These are phyloP conservation scores for Platysternon megacephalum DNA, from an alignment of 2,113 vertebrate species.

Conservation along the genomic window DNA sequence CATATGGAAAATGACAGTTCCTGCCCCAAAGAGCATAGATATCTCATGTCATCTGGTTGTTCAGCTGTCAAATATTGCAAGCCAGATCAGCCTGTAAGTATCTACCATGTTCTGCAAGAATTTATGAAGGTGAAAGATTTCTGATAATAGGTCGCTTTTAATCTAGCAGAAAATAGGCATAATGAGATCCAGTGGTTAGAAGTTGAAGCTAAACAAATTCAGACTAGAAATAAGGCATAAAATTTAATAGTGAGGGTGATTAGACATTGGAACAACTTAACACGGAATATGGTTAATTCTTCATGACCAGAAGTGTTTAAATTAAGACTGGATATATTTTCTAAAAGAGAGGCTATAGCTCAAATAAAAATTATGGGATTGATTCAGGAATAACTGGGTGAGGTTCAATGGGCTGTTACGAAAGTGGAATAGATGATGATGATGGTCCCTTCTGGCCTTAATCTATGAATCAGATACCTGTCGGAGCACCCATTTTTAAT, in stretches of 20 bases:
- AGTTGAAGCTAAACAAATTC: neutral
- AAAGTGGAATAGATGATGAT: neutral
- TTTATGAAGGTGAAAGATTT: neutral
- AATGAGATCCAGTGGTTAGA: neutral
- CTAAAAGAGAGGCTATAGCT: neutral
- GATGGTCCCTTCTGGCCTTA: neutral
- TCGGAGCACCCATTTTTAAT: neutral
- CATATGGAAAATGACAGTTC: neutral
- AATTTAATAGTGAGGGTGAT: neutral
- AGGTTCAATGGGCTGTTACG: neutral
- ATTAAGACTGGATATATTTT: neutral
- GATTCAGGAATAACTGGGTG: neutral
- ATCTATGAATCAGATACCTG: neutral
- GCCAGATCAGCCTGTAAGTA: neutral
- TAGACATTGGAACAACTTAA: neutral
- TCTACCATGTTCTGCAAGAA: neutral
- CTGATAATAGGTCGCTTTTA: neutral
- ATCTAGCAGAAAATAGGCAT: neutral
- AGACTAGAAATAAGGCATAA: neutral
- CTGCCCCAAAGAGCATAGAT: neutral
- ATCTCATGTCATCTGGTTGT: neutral
- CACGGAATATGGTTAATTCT: neutral
- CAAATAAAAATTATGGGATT: neutral
- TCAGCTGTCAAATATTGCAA: neutral
- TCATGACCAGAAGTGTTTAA: neutral